phyloP scores from a whole-genome alignment of 2,113 vertebrate species.

The Condylura cristata region DNA sequence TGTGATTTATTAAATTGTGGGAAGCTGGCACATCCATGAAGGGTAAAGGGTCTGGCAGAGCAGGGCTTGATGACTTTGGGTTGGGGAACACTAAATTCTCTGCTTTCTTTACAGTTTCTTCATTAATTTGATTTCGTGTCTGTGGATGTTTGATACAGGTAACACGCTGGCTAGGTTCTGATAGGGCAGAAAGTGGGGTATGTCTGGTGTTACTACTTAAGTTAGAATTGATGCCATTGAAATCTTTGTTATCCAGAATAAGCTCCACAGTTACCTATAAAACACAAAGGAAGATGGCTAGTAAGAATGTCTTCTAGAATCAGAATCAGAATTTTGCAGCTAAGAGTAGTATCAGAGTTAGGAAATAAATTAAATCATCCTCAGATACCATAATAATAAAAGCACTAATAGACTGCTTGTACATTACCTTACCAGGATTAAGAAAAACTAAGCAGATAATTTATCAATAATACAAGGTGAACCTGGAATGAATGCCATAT shows the following conservation, averaged over 20 bases:
- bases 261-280: constrained; percentile 92
- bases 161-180: constrained; percentile 4
- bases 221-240: constrained; percentile 43
- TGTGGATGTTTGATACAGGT: neutral
- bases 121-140: neutral
- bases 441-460: constrained; percentile 11
- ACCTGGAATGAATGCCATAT: neutral
- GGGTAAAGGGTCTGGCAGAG: neutral
- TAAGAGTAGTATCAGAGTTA: neutral
- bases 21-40: neutral
- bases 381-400: neutral
- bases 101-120: neutral
- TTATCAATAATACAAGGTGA: constrained; percentile 25
- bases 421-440: neutral
- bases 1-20: neutral
- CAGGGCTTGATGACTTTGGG: neutral
- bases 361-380: neutral
- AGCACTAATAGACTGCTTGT: neutral
- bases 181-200: neutral
- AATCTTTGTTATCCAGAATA: constrained; percentile 82
- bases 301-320: neutral
- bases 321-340: constrained; percentile 58
- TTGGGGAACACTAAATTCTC: constrained; percentile 42
- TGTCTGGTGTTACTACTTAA: neutral
- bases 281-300: neutral